A percentile compares a stretch with the other conserved stretches of the same genome.
Conservation (phyloP, 2,888 invertebrate genomes). For the Lysandra coridon region DNA sequence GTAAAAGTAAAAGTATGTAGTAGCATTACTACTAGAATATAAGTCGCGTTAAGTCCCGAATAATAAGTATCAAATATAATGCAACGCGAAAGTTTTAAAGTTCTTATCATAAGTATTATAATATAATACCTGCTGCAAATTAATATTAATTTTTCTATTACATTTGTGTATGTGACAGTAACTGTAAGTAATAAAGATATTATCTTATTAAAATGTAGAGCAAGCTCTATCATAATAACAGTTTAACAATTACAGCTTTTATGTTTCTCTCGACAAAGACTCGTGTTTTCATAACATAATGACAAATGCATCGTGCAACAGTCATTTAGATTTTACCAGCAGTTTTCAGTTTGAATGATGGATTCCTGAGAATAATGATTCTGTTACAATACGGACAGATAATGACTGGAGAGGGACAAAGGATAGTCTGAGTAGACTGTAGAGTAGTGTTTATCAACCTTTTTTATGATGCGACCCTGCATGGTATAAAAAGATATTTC, state of each 20-base stretch:
- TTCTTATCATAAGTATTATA: too few species aligned
- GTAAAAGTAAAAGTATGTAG: too few species aligned
- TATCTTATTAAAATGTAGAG: neutral
- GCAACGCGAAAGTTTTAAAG: too few species aligned
- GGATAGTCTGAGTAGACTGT: constrained; percentile 46
- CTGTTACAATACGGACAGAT: constrained; percentile 37
- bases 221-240: neutral
- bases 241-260: neutral
- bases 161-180: too few species aligned
- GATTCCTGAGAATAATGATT: constrained; percentile 34
- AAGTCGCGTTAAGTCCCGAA: too few species aligned
- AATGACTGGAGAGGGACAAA: constrained; percentile 40
- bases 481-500: too few species aligned
- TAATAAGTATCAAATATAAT: too few species aligned
- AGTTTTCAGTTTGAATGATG: constrained; percentile 18
- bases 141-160: too few species aligned
- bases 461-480: too few species aligned
- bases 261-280: neutral
- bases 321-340: constrained; percentile 12
- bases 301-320: constrained; percentile 11
- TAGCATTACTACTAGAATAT: too few species aligned
- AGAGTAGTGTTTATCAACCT: too few species aligned
- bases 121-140: too few species aligned
- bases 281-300: neutral
- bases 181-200: neutral